These are phyloP conservation scores for Chaetops frenatus DNA, from an alignment of 2,113 vertebrate species.

Conservation along the genomic window DNA sequence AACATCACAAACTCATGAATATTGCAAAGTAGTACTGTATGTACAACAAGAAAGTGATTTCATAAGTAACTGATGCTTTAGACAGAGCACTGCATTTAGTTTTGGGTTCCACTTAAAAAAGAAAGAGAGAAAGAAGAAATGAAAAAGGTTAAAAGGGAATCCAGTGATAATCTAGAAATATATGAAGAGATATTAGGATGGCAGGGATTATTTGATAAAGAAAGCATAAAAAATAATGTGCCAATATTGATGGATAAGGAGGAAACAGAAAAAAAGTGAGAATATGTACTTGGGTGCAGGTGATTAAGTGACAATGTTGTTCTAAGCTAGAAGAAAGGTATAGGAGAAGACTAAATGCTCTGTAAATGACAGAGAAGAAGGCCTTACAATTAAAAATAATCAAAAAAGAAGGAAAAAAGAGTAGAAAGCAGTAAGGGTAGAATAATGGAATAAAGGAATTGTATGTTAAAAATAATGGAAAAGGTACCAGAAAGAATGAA, in stretches of 20 bases:
- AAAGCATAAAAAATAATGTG: background rate
- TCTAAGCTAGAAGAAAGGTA: background rate
- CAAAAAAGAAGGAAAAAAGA: accelerated
- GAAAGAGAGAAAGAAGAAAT: background rate
- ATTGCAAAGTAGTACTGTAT: background rate
- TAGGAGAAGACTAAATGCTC: background rate
- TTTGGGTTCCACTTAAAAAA: background rate
- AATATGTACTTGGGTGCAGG: background rate
- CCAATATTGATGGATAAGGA: background rate
- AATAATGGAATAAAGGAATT: background rate
- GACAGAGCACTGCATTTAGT: background rate
- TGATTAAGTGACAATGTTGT: background rate
- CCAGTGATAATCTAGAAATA: background rate
- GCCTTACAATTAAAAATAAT: background rate
- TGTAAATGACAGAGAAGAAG: background rate
- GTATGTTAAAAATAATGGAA: background rate
- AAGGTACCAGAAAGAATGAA: background rate
- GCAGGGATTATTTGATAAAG: background rate
- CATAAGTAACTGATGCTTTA: background rate
- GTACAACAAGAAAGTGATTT: background rate
- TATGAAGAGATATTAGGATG: background rate
- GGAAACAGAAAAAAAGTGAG: background rate
- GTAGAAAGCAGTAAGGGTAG: background rate
- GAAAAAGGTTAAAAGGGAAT: background rate
- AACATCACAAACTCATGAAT: background rate